A percentile compares a stretch with the other conserved stretches of the same genome.
phyloP scores from a whole-genome alignment of 53 echinoderm and acorn worm species.

The Henricia sp. region DNA sequence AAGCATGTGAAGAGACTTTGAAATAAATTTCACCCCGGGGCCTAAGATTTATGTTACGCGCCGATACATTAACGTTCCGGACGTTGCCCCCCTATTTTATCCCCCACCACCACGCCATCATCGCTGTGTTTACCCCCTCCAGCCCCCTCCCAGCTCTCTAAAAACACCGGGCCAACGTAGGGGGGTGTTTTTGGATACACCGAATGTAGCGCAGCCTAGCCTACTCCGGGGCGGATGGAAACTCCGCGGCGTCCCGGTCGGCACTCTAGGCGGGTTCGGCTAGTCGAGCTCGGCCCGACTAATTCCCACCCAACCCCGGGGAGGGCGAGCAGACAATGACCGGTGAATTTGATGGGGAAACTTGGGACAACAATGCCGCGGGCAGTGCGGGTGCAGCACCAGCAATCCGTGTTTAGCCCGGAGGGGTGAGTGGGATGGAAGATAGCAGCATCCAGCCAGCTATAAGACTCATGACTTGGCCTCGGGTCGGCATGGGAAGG shows the following conservation, averaged over 20 bases:
- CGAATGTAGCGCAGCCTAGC: too few species aligned
- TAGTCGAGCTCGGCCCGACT: slow-evolving; percentile 54
- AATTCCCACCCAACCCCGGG: slow-evolving; percentile 54
- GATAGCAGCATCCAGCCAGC: slow-evolving; percentile 30
- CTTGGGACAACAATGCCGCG: slow-evolving; percentile 57
- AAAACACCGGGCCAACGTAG: slow-evolving; percentile 34
- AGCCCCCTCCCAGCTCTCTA: slow-evolving; percentile 49
- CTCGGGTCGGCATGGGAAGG: not conserved
- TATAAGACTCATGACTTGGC: slow-evolving; percentile 11
- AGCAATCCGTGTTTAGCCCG: slow-evolving; percentile 46
- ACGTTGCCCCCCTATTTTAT: slow-evolving; percentile 48
- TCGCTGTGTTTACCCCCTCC: not conserved
- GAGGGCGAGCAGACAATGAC: slow-evolving; percentile 59
- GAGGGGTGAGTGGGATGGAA: not conserved
- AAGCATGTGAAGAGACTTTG: slow-evolving; percentile 38
- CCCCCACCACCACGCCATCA: slow-evolving; percentile 4
- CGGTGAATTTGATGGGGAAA: slow-evolving; percentile 60
- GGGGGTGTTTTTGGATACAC: too few species aligned
- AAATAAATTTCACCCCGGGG: slow-evolving; percentile 52
- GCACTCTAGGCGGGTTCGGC: slow-evolving; percentile 38
- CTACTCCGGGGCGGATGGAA: slow-evolving; percentile 1
- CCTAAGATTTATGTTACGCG: slow-evolving; percentile 58
- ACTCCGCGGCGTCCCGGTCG: not conserved
- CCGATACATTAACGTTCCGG: slow-evolving; percentile 56
- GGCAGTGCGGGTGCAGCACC: slow-evolving; percentile 50